Percentiles rank a stretch among this genome's conserved stretches.
These are phyloP conservation scores for Zootermopsis nevadensis DNA, from an alignment of 2,888 invertebrate species.

Conservation along the genomic window DNA sequence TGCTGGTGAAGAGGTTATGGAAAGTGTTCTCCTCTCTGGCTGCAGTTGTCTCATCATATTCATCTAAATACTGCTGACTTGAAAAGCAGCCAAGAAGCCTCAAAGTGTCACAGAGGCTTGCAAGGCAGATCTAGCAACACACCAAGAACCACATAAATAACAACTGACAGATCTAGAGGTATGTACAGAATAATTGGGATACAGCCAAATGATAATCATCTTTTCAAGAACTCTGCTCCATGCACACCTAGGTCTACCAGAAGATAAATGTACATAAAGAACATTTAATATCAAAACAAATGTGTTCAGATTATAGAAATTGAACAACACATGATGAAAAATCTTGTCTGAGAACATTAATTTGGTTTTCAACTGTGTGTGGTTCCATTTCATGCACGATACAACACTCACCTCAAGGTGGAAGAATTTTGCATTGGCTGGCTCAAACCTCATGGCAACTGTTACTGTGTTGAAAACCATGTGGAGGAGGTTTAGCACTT, in stretches of 20 bases:
- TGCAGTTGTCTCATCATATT: slow-evolving; percentile 62
- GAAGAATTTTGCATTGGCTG: slow-evolving; percentile 98
- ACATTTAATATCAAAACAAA: no score
- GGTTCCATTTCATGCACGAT: no score
- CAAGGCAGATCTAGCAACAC: slow-evolving; percentile 82
- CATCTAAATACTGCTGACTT: slow-evolving; percentile 66
- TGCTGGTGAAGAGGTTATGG: slow-evolving; percentile 82
- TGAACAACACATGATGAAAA: no score
- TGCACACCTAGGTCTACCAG: no score
- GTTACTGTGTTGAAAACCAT: slow-evolving; percentile 95
- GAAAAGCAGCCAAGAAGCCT: slow-evolving; percentile 92
- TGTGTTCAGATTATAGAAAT: no score
- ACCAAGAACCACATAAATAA: not conserved
- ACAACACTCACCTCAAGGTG: slow-evolving; percentile 81
- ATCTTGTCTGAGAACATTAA: no score
- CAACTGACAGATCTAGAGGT: no score
- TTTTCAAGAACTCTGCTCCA: no score
- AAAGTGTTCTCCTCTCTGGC: slow-evolving; percentile 65
- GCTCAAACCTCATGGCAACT: slow-evolving; percentile 98
- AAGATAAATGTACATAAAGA: no score
- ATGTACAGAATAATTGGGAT: no score
- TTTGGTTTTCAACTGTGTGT: no score
- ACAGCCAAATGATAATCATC: no score
- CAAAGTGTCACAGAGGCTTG: slow-evolving; percentile 93
- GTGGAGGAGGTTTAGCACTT: slow-evolving; percentile 82